Base-by-base conservation (phyloP, 2,797 vertebrate species). In the Acestrorhynchus altus region DNA sequence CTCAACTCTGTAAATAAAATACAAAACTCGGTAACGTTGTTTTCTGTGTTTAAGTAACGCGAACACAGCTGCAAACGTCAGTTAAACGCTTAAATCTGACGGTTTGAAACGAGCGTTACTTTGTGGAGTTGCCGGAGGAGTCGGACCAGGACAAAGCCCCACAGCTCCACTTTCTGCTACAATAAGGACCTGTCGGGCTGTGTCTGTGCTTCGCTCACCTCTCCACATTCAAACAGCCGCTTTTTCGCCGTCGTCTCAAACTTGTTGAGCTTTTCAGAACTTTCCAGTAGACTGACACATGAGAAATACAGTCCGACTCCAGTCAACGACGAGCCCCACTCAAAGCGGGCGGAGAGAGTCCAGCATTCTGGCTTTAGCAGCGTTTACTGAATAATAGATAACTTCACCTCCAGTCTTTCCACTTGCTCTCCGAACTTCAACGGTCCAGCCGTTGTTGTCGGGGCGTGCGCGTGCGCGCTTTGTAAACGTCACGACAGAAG, bases 381-480 rank as follows among this genome's bases (percentile, higher is more conserved):
- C 12, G 28, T 13, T 47, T 66, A 47, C 5, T 26, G 8, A 28
- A 49, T 18, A 47, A 47, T 16, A 16, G 4, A 10, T 8, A 47
- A 46, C 12, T 66, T 47, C 22, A 18, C 35, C 4, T 66, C 31
- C 64, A 4, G 24, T 28, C 42, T 28, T 5, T 15, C 22, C 64
- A 42, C 16, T 11, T 26, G 20, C 64, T 51, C 16, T 49, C 40
- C 70, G 7, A 56, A 39, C 35, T 59, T 20, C 44, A 28, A 73
- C 63, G 49, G 15, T 31, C 52, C 69, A 40, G 3, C 64, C 71
- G 68, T 35, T 35, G 20, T 20, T 20, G 77, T 60, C 51, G 44
- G 52, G 31, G 35, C 47, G 66, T 68, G 47, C 66, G 47, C 66
- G 44, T 13, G 20, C 16, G 26, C 20, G 6, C 49, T n/a, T 39